phyloP scores from a whole-genome alignment of 2,888 invertebrate genomes.

The Chymomyza amoena region DNA sequence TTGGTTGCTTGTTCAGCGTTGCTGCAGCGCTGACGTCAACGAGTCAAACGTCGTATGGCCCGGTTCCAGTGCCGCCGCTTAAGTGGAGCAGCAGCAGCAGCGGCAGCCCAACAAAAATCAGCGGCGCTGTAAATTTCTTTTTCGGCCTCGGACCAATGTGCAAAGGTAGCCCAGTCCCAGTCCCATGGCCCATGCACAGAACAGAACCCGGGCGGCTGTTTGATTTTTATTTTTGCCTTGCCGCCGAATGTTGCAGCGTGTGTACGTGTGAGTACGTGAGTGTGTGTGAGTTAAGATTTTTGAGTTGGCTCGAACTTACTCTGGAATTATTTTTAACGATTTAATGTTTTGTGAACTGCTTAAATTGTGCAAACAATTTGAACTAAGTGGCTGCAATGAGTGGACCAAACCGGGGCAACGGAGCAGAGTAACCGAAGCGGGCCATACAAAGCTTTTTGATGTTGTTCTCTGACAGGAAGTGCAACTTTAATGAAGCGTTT shows the following conservation, averaged over 20 bases:
- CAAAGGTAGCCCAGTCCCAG: conserved; percentile 5
- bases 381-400: conserved; percentile 47
- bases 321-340: conserved; percentile 59
- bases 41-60: neutral
- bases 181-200: neutral
- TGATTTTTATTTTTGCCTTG: neutral
- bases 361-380: conserved; percentile 72
- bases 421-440: conserved; percentile 19
- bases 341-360: conserved; percentile 73
- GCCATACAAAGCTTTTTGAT: conserved; percentile 23
- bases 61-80: conserved; percentile 19
- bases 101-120: conserved; percentile 9
- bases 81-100: conserved; percentile 61
- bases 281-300: neutral
- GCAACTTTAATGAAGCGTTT: conserved; percentile 73
- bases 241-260: neutral
- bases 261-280: conserved; percentile 5
- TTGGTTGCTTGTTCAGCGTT: conserved; percentile 1
- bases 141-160: conserved; percentile 12
- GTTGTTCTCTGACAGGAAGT: conserved; percentile 57
- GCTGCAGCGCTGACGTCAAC: neutral
- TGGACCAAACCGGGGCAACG: conserved; percentile 10
- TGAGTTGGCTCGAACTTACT: neutral
- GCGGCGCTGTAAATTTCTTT: neutral
- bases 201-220: neutral